These are phyloP conservation scores for Chrysaora quinquecirrha DNA, from an alignment of 30 jellyfish, hydroid and myxozoan genomes.

Conservation along the genomic window DNA sequence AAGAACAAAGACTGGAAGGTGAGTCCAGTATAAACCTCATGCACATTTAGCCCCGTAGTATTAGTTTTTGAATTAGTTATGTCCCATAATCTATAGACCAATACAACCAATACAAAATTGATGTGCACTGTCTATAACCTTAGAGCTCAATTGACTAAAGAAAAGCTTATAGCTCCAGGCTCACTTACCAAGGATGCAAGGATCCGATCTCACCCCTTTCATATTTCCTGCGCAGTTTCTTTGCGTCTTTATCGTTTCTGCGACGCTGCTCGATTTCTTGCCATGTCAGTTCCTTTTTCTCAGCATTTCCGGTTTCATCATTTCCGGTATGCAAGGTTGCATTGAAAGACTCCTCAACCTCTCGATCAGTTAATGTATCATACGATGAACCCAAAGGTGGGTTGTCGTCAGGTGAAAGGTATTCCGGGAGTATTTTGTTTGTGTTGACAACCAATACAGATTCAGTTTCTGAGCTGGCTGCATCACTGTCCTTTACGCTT, in stretches of 20 bases:
- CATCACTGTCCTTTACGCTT: background rate
- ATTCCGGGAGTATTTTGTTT: slow-evolving; percentile 31
- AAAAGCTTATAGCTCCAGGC: no score
- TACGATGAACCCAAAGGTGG: slow-evolving; percentile 47
- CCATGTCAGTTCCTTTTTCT: slow-evolving; percentile 77
- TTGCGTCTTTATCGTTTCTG: slow-evolving; percentile 69
- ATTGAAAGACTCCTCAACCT: slow-evolving; percentile 80
- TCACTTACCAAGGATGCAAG: slow-evolving; percentile 83
- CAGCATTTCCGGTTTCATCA: slow-evolving; percentile 35
- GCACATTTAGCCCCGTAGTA: no score
- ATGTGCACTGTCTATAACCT: no score
- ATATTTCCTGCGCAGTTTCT: slow-evolving; percentile 64
- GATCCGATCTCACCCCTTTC: slow-evolving; percentile 90
- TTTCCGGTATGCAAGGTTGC: slow-evolving; percentile 17
- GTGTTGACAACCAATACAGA: slow-evolving; percentile 28
- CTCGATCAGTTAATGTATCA: slow-evolving; percentile 81
- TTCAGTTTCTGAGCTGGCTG: slow-evolving; percentile 11
- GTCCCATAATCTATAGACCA: no score
- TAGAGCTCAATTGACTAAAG: no score
- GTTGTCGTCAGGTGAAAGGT: slow-evolving; percentile 5
- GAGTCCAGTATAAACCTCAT: no score
- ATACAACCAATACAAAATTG: no score
- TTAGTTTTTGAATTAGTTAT: no score
- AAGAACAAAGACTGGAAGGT: no score
- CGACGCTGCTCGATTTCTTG: slow-evolving; percentile 85